phyloP scores from a whole-genome alignment of 2,113 vertebrate species.

The Chinchilla lanigera region DNA sequence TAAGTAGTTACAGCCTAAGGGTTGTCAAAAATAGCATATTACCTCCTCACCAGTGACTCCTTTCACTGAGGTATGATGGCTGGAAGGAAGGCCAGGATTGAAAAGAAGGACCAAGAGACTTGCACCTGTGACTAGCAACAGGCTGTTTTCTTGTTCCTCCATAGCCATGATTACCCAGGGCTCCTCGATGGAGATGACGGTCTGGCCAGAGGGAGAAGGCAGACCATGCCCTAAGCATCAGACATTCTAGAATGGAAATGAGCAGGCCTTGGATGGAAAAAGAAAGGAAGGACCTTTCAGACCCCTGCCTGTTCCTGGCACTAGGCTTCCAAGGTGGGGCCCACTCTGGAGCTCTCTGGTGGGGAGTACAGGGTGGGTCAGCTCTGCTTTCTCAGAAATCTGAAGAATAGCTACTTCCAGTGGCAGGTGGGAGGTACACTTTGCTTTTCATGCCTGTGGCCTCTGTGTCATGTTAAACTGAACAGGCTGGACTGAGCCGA shows the following conservation, averaged over 20 bases:
- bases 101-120: no score
- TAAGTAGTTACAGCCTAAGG: no score
- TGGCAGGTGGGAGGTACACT: background rate
- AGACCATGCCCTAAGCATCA: no score
- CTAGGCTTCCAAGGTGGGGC: background rate
- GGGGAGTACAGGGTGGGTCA: background rate
- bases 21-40: no score
- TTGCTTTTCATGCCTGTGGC: background rate
- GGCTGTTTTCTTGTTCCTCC: no score
- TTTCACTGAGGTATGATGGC: no score
- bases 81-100: no score
- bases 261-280: background rate
- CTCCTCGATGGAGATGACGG: no score
- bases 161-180: no score
- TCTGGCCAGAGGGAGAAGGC: no score
- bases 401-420: background rate
- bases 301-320: background rate
- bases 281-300: background rate
- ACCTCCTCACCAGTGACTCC: no score
- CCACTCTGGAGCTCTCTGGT: background rate
- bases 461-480: background rate
- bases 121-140: no score
- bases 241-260: conserved; percentile 12
- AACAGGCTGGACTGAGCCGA: background rate
- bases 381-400: background rate